Conservation (phyloP, 1,140 invertebrate species). For the Polyergus mexicanus region DNA sequence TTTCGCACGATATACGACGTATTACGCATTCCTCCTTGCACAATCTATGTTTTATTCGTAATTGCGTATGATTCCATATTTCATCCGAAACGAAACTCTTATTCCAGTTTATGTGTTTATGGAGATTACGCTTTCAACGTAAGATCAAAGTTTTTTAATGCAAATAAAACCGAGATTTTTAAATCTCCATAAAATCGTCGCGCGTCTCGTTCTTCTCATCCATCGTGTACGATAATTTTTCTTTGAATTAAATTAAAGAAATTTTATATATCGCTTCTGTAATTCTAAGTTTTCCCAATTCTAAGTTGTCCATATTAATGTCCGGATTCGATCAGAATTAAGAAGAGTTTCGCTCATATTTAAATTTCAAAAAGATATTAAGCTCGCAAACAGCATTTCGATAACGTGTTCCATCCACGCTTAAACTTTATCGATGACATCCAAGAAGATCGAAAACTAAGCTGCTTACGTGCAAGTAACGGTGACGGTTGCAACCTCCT, state of each 20-base stretch:
- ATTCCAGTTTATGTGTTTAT: not conserved
- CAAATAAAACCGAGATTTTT: not conserved
- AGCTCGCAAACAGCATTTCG: slow-evolving; percentile 3
- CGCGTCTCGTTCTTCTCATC: not conserved
- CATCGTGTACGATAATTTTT: too few species aligned
- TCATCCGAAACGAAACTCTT: not conserved
- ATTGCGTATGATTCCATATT: not conserved
- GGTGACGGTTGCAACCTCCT: not conserved
- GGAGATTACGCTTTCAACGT: not conserved
- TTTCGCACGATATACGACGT: slow-evolving; percentile 1
- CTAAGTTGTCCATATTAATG: too few species aligned
- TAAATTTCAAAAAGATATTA: slow-evolving; percentile 7
- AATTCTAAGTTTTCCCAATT: not conserved
- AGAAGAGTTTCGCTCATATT: not conserved
- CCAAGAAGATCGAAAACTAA: slow-evolving; percentile 52
- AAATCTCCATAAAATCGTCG: not conserved
- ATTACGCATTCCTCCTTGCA: slow-evolving; percentile 23
- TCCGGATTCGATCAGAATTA: not conserved
- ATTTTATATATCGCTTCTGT: not conserved
- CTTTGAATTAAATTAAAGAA: not conserved
- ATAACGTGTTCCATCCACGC: slow-evolving; percentile 18
- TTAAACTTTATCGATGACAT: slow-evolving; percentile 47
- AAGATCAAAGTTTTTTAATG: not conserved
- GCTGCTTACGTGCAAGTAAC: slow-evolving; percentile 48
- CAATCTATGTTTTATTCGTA: slow-evolving; percentile 38